Evolutionary conservation across 2,797 vertebrate genomes (phyloP), one percentile per base, ranked within the genome.

Genomic region (Pristis pectinata): DNA sequence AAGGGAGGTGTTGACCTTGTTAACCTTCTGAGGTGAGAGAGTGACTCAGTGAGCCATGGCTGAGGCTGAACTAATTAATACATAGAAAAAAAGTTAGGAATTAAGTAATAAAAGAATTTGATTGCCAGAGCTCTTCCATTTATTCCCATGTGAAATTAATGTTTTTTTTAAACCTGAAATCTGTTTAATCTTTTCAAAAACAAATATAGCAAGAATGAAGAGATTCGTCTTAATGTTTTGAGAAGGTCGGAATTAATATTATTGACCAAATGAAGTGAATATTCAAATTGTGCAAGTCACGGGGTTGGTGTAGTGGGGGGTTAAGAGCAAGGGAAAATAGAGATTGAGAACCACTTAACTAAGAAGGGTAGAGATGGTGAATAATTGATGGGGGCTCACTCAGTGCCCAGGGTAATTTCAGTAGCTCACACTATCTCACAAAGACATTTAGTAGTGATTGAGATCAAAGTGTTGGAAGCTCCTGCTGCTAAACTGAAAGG

Each of bases 391-490:
- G 96, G 95, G 96, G 97, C 96, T 96, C 96, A 96, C 19, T 72
- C 70, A 3, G 97, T 97, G 97, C 97, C 97, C 97, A 97, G 97
- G 97, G 97, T 97, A 97, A 98, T 97, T 97, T 97, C 97, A 96
- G 96, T 96, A 96, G 96, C 96, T 95, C 96, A 97, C 96, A 97
- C 96, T 97, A 97, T 97, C 97, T 94, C 77, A 98, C 97, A 97
- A 97, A 98, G 97, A 97, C 97, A 98, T 98, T 98, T 98, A 98
- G 97, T 97, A 97, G 97, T 97, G 96, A 98, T 98, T 97, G 97
- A 98, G 98, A 98, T 98, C 98, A 98, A 98, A 98, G 98, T 97
- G 95, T 96, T 96, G 95, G 94, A 97, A 96, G 96, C 97, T 97
- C 98, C 98, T 95, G 97, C 98, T 97, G 98, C 95, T 97, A 95